Base-by-base conservation (phyloP, 2,888 invertebrate species). In the Oscheius sp. region DNA sequence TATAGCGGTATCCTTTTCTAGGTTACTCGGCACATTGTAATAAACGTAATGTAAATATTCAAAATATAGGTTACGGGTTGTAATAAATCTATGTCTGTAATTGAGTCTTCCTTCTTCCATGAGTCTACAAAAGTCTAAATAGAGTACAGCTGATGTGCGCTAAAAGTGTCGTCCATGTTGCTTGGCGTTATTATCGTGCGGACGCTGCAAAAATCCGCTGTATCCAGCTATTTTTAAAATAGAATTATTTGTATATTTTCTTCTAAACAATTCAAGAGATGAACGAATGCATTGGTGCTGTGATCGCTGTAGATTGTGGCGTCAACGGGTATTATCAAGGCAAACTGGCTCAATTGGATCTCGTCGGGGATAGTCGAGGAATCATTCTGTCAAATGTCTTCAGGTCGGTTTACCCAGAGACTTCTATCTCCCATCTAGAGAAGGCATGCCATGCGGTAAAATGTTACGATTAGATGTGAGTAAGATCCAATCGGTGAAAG, bases 21-120 rank as follows among this genome's bases (percentile, higher is more conserved):
- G 83, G 72, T 74, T 86, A 41, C 78, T 85, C 13, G 84, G 83
- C n/a, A 83, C 85, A 13, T 69, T 85, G n/a, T 85, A 70, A 70
- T 35, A 9, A 6, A 35, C 35, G 35, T 35, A 6, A 6, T 35
- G 49, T 56, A 46, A 9, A 25, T 52, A 5, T 16, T 21, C 1
- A 3, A 45, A 49, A 7, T 18, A 18, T 63, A 27, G 12, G 21
- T 29, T 23, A 58, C 58, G 58, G 35, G 27, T 58, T 29, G 21
- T 58, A 25, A 58, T 58, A 58, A 58, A 53, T 53, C 3, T 35
- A 9, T 35, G 9, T 35, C 35, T n/a, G n/a, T n/a, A n/a, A n/a
- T n/a, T n/a, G n/a, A n/a, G n/a, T n/a, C n/a, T n/a, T n/a, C 35
- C 35, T 35, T 35, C 35, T 35, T 35, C n/a, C n/a, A n/a, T n/a